phyloP scores from a whole-genome alignment of 2,113 vertebrate species.

The Osmerus mordax region DNA sequence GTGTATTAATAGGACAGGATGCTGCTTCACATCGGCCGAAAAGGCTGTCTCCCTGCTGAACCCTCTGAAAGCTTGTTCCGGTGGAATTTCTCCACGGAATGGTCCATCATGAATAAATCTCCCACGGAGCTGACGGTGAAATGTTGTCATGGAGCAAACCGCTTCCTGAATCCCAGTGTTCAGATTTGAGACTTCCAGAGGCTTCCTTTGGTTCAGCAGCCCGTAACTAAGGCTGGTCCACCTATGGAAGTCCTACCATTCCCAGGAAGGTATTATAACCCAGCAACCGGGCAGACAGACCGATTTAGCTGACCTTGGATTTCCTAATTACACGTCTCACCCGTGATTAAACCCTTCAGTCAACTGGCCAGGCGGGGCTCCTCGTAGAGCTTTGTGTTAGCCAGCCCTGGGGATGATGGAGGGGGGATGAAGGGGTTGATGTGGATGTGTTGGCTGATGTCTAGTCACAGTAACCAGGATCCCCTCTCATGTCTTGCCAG shows the following conservation, averaged over 20 bases:
- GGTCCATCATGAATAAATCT: conserved; percentile 31
- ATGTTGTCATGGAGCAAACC: conserved; percentile 25
- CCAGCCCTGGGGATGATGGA: too few species aligned
- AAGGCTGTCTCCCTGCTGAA: conserved; percentile 5
- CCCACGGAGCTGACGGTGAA: not conserved
- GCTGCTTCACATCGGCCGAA: not conserved
- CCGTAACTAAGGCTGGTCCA: not conserved
- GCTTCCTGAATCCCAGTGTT: conserved; percentile 9
- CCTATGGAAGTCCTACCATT: not conserved
- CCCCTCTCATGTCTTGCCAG: conserved; percentile 60
- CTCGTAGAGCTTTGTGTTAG: too few species aligned
- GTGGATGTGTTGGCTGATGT: conserved; percentile 6
- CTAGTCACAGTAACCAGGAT: conserved; percentile 25
- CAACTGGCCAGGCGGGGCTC: too few species aligned
- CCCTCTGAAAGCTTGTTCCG: conserved; percentile 26
- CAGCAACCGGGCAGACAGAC: too few species aligned
- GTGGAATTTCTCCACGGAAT: conserved; percentile 38
- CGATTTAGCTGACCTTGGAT: too few species aligned
- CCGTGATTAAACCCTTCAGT: too few species aligned
- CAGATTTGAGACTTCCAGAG: too few species aligned
- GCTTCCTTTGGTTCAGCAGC: not conserved
- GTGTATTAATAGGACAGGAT: conserved; percentile 20
- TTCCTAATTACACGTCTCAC: too few species aligned
- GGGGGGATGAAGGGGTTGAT: not conserved
- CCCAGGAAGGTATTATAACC: not conserved